These are phyloP conservation scores for Bolinopsis microptera DNA, from an alignment of 37 sponge, comb jelly and placozoan species.

Conservation along the genomic window DNA sequence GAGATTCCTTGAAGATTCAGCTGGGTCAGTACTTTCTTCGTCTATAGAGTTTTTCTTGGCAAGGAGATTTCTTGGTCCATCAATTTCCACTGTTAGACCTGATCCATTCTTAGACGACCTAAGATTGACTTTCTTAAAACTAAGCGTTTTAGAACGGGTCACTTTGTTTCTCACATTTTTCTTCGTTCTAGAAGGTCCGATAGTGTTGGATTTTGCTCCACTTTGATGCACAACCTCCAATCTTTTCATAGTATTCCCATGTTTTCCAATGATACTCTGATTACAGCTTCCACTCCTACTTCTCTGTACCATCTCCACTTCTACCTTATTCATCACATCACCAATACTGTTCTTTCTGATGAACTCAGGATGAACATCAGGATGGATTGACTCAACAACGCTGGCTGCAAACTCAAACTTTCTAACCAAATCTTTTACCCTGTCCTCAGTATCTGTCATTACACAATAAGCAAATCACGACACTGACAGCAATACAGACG, in stretches of 20 bases:
- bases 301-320: neutral
- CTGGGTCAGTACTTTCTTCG: neutral
- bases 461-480: neutral
- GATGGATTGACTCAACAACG: neutral
- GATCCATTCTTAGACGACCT: neutral
- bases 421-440: neutral
- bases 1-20: neutral
- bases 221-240: neutral
- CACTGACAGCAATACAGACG: neutral
- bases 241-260: neutral
- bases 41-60: neutral
- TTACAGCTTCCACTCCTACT: too few species aligned
- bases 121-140: neutral
- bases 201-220: neutral
- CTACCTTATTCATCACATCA: neutral
- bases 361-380: neutral
- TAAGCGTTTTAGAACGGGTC: neutral
- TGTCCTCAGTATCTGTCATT: neutral
- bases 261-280: neutral
- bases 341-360: neutral
- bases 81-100: neutral
- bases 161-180: neutral
- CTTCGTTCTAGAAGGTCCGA: neutral
- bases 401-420: neutral
- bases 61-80: too few species aligned